phyloP scores from a whole-genome alignment of 2,113 vertebrate species.

The Sceloporus undulatus region DNA sequence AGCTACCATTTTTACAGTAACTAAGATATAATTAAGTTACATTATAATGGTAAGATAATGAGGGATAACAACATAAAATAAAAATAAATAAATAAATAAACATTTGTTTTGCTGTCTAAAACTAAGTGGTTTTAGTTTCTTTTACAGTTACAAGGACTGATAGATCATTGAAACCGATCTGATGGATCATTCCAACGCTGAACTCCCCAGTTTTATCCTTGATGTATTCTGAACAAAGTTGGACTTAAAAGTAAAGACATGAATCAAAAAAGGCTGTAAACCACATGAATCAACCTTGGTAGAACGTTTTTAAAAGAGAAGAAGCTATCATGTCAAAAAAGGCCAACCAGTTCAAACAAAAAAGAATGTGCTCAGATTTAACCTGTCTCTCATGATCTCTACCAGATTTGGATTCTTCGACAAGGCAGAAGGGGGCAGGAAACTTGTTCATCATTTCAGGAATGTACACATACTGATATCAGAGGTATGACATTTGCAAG shows the following conservation, averaged over 20 bases:
- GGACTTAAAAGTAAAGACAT: background rate
- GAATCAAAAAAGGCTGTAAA: background rate
- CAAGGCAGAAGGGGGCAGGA: background rate
- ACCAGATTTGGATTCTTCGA: background rate
- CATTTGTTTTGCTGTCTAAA: too few relatives aligned
- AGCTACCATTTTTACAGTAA: too few relatives aligned
- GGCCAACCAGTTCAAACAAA: background rate
- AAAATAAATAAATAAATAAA: too few relatives aligned
- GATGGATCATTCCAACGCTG: background rate
- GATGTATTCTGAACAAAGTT: background rate
- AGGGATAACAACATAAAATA: too few relatives aligned
- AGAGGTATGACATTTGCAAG: background rate
- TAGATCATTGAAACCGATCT: too few relatives aligned
- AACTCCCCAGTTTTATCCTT: background rate
- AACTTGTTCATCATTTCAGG: conserved; percentile 14
- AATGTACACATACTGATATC: background rate
- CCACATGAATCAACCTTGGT: background rate
- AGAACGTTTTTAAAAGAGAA: background rate
- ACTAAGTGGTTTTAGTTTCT: too few relatives aligned
- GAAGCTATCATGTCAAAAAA: background rate
- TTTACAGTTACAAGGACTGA: too few relatives aligned
- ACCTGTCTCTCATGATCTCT: background rate
- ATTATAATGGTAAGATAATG: too few relatives aligned
- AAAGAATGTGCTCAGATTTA: background rate
- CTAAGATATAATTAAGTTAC: too few relatives aligned